Evolutionary conservation across 2,888 invertebrate genomes (phyloP), one percentile per base, ranked within the genome.

Genomic region (Oscheius onirici): DNA sequence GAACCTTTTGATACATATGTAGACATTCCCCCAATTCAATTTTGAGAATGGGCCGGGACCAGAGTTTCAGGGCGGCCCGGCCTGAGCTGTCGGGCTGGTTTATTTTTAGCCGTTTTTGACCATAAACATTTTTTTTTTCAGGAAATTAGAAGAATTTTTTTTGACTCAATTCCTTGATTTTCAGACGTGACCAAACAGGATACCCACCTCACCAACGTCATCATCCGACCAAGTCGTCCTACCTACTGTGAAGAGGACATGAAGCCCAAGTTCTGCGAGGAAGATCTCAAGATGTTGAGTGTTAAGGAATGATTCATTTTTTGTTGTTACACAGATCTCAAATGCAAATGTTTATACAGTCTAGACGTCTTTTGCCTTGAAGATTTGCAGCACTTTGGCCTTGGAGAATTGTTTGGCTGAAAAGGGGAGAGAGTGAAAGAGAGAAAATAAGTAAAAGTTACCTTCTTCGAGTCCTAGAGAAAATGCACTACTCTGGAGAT

Each of bases 401-500:
- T 66, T 66, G 13, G 66, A 41, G 43, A 66, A 66, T 34, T 66
- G 52, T 34, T 49, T 66, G 3, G 49, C 43, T 61, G 44, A 61
- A 61, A 61, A 26, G 13, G 46, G 13, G 46, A 17, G 46, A 46
- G n/a, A 46, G n/a, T 26, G 57, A 28, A 24, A 15, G 24, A 24
- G 34, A 57, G n/a, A 17, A 20, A 11, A 17, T 6, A 15, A 13
- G 8, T 11, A 22, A 15, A 13, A 60, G 69, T 51, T 13, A 84
- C 83, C 89, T 90, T 97, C 97, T 88, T 95, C 95, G 17, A 95
- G 90, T 2, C 96, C 97, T 40, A 99, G 90, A 86, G 95, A 94
- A 88, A 96, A 97, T 0, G 97, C 95, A 73, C 93, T 91, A 87
- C 97, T 95, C 88, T 97, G 95, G 17, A 97, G 90, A 86, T 94